A percentile compares a stretch with the other conserved stretches of the same genome.
Conservation (phyloP, 2,113 vertebrate genomes). For the Haemorhous mexicanus region DNA sequence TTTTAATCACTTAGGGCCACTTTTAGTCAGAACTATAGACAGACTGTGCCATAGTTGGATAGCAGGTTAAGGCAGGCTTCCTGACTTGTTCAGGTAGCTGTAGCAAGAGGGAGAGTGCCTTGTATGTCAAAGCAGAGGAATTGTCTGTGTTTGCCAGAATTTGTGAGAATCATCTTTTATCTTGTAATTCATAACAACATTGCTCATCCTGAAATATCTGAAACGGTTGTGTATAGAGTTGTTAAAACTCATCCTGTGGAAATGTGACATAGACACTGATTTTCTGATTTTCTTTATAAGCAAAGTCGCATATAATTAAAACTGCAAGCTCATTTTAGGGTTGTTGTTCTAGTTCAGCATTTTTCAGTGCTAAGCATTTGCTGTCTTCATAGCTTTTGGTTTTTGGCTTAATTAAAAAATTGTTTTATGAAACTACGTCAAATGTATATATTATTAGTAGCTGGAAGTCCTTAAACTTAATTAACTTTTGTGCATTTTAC, state of each 20-base stretch:
- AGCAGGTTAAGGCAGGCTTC: not conserved
- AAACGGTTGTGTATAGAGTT: rapidly evolving
- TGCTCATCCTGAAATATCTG: not conserved
- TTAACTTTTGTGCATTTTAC: not conserved
- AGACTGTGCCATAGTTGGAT: not conserved
- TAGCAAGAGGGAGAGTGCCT: not conserved
- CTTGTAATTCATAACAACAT: not conserved
- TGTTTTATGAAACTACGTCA: not conserved
- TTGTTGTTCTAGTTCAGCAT: not conserved
- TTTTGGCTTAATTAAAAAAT: not conserved
- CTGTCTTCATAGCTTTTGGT: not conserved
- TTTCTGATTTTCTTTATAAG: not conserved
- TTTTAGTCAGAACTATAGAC: not conserved
- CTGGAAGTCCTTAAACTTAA: not conserved
- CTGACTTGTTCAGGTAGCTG: not conserved
- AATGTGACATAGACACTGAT: not conserved
- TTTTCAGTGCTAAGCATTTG: not conserved
- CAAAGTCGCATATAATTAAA: not conserved
- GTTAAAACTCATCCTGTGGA: not conserved
- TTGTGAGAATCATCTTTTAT: not conserved
- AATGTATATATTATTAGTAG: not conserved
- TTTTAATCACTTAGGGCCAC: not conserved
- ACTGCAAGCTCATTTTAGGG: not conserved
- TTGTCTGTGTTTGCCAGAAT: not conserved
- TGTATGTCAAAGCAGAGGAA: not conserved